These are phyloP conservation scores for Desmodus rotundus DNA, from an alignment of 2,113 vertebrate genomes.

Conservation along the genomic window DNA sequence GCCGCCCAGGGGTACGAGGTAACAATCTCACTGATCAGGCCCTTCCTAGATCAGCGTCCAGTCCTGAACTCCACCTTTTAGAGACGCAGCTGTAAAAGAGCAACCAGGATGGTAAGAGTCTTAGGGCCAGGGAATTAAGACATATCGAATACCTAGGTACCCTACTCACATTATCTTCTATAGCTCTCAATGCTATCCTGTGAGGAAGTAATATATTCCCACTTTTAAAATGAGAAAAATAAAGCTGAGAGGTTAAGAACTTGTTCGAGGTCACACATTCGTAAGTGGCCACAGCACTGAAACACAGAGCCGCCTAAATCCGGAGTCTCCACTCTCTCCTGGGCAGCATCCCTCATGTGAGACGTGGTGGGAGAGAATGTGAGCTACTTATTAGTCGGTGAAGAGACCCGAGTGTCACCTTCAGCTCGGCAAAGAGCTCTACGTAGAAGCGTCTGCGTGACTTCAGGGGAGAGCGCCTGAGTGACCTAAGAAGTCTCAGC, in stretches of 20 bases:
- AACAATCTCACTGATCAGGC: background rate
- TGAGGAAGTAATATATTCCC: background rate
- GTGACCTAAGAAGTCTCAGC: background rate
- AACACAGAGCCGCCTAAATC: background rate
- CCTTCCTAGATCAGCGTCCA: background rate
- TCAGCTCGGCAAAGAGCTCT: background rate
- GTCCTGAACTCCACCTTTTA: background rate
- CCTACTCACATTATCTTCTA: background rate
- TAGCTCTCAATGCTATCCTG: background rate
- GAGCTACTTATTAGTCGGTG: background rate
- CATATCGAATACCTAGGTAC: accelerated
- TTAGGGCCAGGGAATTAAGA: background rate
- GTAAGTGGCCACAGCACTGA: background rate
- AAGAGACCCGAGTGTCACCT: background rate
- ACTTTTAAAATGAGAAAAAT: background rate
- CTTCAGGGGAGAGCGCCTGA: background rate
- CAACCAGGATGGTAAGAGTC: background rate
- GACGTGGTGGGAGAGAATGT: background rate
- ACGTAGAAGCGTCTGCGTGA: background rate
- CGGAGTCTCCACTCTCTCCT: background rate
- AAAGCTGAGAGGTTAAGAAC: background rate
- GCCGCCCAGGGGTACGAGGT: background rate
- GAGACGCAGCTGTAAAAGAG: background rate
- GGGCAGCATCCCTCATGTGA: background rate
- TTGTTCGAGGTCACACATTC: background rate